Evolutionary conservation across 2,113 vertebrate genomes (phyloP).

Genomic region (Caranx melampygus): DNA sequence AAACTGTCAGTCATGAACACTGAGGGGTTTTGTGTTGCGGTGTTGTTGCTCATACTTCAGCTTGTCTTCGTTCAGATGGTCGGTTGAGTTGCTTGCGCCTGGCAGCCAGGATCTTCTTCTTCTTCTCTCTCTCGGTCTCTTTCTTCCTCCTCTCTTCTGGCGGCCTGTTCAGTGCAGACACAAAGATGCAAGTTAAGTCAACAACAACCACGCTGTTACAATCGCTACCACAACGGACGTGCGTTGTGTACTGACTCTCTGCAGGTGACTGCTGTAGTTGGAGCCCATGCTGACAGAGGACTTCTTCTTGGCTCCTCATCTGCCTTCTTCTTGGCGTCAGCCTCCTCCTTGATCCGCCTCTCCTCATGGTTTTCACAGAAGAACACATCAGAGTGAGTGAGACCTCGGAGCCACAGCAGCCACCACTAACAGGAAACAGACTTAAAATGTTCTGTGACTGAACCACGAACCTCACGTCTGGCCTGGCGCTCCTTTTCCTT

Average conservation of each 20-base stretch:
- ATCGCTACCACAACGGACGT: too few relatives aligned
- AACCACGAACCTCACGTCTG: conserved; percentile 87
- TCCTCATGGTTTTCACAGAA: conserved; percentile 87
- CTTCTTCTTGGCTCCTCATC: conserved; percentile 98
- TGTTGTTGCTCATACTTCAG: conserved; percentile 84
- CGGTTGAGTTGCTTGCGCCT: conserved; percentile 94
- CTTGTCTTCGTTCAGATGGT: conserved; percentile 96
- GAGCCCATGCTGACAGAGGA: conserved; percentile 96
- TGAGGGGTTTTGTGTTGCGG: too few relatives aligned
- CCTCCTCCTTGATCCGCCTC: conserved; percentile 91
- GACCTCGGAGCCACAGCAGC: neutral
- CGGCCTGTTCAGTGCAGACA: conserved; percentile 85
- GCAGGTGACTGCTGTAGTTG: conserved; percentile 96
- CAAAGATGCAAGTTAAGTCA: neutral
- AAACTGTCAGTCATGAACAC: too few relatives aligned
- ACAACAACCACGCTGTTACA: neutral
- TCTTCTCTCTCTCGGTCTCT: conserved; percentile 98
- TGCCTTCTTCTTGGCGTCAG: conserved; percentile 90
- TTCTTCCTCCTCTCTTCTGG: conserved; percentile 97
- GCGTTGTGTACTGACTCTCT: conserved; percentile 85
- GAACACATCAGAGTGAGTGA: conserved; percentile 19
- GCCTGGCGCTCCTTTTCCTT: conserved; percentile 96
- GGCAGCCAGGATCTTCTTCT: conserved; percentile 96
- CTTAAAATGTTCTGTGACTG: neutral
- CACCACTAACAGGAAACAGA: neutral